phyloP scores from a whole-genome alignment of 2,888 invertebrate genomes.

The Helobdella robusta region DNA sequence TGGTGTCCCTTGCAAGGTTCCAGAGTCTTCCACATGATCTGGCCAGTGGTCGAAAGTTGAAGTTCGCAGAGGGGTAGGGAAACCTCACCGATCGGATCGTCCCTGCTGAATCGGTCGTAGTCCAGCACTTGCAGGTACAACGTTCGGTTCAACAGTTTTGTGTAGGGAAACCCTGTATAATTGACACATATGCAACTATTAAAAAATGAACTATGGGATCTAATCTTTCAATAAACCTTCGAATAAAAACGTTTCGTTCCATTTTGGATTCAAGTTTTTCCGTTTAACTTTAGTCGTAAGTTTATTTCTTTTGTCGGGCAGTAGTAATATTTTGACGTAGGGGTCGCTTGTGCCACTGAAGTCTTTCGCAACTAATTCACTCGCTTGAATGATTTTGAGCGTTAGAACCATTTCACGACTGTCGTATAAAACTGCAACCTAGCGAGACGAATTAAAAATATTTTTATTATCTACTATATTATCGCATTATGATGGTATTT shows the following conservation, averaged over 20 bases:
- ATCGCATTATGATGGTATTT: too few relatives aligned
- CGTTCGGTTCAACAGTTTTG: slow-evolving; percentile 46
- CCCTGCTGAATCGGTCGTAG: slow-evolving; percentile 40
- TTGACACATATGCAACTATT: too few relatives aligned
- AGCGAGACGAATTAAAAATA: background rate
- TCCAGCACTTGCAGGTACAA: slow-evolving; percentile 48
- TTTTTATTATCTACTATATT: too few relatives aligned
- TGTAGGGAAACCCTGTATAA: slow-evolving; percentile 46
- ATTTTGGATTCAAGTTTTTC: slow-evolving; percentile 46
- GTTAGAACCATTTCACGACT: slow-evolving; percentile 39
- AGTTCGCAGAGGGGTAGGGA: slow-evolving; percentile 37
- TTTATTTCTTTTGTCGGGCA: slow-evolving; percentile 44
- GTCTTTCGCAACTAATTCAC: slow-evolving; percentile 45
- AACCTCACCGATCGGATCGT: slow-evolving; percentile 37
- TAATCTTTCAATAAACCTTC: slow-evolving; percentile 48
- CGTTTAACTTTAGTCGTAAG: slow-evolving; percentile 47
- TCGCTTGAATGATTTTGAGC: slow-evolving; percentile 43
- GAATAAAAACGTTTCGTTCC: slow-evolving; percentile 49
- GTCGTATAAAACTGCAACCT: slow-evolving; percentile 29
- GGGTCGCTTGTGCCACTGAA: slow-evolving; percentile 48
- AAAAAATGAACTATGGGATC: too few relatives aligned
- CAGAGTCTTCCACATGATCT: slow-evolving; percentile 44
- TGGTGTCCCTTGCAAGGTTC: slow-evolving; percentile 47
- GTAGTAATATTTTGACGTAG: slow-evolving; percentile 46
- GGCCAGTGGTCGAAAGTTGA: slow-evolving; percentile 41